Evolutionary conservation across 2,888 invertebrate species (phyloP).

Genomic region (Ophion ellenae): DNA sequence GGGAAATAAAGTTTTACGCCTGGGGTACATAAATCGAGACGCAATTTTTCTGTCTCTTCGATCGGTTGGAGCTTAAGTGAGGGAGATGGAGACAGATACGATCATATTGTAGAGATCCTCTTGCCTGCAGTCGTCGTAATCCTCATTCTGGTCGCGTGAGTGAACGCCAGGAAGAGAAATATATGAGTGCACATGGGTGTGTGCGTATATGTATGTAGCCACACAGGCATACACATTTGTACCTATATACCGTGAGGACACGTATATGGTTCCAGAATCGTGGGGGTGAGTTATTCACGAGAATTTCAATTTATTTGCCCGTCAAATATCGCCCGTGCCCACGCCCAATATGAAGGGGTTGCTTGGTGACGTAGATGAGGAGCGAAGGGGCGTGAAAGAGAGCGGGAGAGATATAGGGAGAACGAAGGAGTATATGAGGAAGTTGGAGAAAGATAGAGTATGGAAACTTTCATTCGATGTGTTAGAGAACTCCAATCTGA

Average conservation of each 20-base stretch:
- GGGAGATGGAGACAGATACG: conserved; percentile 34
- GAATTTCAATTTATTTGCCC: conserved; percentile 67
- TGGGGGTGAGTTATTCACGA: conserved; percentile 42
- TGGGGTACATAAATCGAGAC: conserved; percentile 37
- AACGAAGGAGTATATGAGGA: conserved; percentile 10
- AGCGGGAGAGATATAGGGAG: conserved; percentile 18
- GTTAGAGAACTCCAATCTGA: conserved; percentile 37
- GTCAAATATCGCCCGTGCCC: conserved; percentile 62
- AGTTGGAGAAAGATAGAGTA: conserved; percentile 51
- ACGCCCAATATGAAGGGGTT: conserved; percentile 45
- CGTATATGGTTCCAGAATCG: conserved; percentile 3
- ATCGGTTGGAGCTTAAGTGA: conserved; percentile 23
- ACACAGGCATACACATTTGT: background rate
- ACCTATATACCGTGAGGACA: conserved; percentile 9
- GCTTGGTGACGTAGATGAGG: conserved; percentile 51
- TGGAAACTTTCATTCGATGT: conserved; percentile 68
- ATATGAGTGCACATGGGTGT: background rate
- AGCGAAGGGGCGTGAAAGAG: conserved; percentile 35
- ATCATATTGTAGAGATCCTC: conserved; percentile 37
- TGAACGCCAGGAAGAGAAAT: conserved; percentile 47
- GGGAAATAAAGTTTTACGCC: conserved; percentile 11
- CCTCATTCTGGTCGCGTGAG: conserved; percentile 51
- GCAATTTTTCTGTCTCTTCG: conserved; percentile 41
- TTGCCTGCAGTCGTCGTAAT: conserved; percentile 48
- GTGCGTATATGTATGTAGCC: background rate